These are phyloP conservation scores for Theocolax elegans DNA, from an alignment of 1,140 invertebrate genomes.

Conservation along the genomic window DNA sequence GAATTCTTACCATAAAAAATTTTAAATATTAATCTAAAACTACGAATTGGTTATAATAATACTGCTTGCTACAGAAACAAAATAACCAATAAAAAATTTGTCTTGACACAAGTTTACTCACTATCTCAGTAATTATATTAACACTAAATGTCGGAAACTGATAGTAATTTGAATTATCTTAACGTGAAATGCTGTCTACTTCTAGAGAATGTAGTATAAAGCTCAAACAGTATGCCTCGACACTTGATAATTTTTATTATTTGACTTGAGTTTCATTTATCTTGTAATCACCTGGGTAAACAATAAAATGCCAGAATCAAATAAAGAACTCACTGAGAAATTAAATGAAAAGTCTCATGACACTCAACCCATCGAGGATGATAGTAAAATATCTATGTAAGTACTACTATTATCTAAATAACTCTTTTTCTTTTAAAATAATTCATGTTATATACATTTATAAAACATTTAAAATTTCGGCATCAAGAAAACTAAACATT, in stretches of 20 bases:
- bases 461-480: too few relatives aligned
- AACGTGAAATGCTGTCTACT: neutral
- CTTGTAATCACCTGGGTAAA: slow-evolving; percentile 4
- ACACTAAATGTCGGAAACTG: neutral
- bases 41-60: too few relatives aligned
- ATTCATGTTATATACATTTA: too few relatives aligned
- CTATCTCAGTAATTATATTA: neutral
- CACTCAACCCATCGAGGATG: neutral
- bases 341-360: neutral
- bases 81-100: too few relatives aligned
- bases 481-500: neutral
- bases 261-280: neutral
- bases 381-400: neutral
- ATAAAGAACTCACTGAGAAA: neutral
- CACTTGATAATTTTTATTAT: neutral
- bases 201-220: neutral
- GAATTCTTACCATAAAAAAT: too few relatives aligned
- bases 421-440: neutral
- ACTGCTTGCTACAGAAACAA: too few relatives aligned
- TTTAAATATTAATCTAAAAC: too few relatives aligned
- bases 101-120: too few relatives aligned
- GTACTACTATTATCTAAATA: neutral
- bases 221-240: neutral
- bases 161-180: slow-evolving; percentile 11
- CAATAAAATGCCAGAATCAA: neutral